Evolutionary conservation across 2,113 vertebrate species (phyloP).

Genomic region (Ranitomeya imitator): DNA sequence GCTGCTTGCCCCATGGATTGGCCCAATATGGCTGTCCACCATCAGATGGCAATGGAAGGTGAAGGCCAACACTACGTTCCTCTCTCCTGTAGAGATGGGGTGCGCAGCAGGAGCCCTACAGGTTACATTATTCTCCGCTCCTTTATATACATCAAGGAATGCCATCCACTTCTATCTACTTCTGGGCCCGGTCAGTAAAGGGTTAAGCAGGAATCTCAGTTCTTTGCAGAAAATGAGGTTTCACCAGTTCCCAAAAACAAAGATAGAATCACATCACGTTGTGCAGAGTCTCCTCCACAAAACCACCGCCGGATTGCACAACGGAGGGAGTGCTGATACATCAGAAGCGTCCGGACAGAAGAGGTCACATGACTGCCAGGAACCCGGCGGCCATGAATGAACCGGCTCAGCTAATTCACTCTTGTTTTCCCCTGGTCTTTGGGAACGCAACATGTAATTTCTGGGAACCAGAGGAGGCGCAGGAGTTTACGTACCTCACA

Average conservation of each 20-base stretch:
- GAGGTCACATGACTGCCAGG: neutral
- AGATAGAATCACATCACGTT: conserved; percentile 7
- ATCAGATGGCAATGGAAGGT: too few relatives aligned
- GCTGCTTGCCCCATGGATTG: too few relatives aligned
- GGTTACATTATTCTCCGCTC: neutral
- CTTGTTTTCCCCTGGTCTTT: neutral
- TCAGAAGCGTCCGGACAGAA: neutral
- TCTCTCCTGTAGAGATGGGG: too few relatives aligned
- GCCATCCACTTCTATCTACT: too few relatives aligned
- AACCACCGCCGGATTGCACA: conserved; percentile 35
- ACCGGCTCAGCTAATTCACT: neutral
- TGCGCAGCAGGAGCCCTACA: too few relatives aligned
- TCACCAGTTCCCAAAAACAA: neutral
- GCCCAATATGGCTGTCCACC: too few relatives aligned
- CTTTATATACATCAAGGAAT: neutral
- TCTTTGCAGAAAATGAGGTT: neutral
- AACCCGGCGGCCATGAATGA: neutral
- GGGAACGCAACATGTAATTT: conserved; percentile 2
- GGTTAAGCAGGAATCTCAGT: neutral
- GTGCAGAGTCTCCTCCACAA: neutral
- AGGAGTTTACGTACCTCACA: neutral
- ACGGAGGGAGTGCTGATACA: neutral
- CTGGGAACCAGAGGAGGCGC: neutral
- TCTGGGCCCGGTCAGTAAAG: neutral
- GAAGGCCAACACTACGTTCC: too few relatives aligned